phyloP scores from a whole-genome alignment of 2,113 vertebrate genomes.

The Paralichthys olivaceus region DNA sequence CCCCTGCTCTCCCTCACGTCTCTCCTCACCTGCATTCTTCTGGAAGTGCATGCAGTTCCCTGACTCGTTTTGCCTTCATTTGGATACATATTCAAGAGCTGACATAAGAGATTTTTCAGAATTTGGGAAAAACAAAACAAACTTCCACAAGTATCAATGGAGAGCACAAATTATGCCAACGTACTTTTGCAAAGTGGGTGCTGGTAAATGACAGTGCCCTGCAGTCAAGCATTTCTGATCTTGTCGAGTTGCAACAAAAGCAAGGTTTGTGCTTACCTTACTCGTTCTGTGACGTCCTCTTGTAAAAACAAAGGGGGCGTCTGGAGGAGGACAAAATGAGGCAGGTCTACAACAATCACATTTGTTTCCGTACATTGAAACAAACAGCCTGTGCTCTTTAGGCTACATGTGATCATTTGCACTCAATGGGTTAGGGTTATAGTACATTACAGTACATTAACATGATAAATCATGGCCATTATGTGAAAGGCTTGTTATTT shows the following conservation, averaged over 20 bases:
- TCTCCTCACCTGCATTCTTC: conserved; percentile 1
- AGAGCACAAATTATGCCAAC: conserved; percentile 35
- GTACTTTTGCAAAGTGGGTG: not conserved
- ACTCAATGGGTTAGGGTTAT: too few species aligned
- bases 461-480: conserved; percentile 13
- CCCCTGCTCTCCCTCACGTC: not conserved
- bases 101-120: not conserved
- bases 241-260: conserved; percentile 33
- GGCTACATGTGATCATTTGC: not conserved
- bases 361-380: not conserved
- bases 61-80: conserved; percentile 16
- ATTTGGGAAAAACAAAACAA: conserved; percentile 26
- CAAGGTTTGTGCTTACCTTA: conserved; percentile 9
- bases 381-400: not conserved
- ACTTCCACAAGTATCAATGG: conserved; percentile 26
- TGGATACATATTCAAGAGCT: not conserved
- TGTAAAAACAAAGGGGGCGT: not conserved
- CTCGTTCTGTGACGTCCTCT: conserved; percentile 4
- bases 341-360: not conserved
- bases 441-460: not conserved
- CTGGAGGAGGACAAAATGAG: not conserved
- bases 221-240: conserved; percentile 44
- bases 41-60: not conserved
- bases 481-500: conserved; percentile 6
- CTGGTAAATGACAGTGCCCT: conserved; percentile 20